Evolutionary conservation across 2,888 invertebrate genomes (phyloP).

Genomic region (Tachina fera): DNA sequence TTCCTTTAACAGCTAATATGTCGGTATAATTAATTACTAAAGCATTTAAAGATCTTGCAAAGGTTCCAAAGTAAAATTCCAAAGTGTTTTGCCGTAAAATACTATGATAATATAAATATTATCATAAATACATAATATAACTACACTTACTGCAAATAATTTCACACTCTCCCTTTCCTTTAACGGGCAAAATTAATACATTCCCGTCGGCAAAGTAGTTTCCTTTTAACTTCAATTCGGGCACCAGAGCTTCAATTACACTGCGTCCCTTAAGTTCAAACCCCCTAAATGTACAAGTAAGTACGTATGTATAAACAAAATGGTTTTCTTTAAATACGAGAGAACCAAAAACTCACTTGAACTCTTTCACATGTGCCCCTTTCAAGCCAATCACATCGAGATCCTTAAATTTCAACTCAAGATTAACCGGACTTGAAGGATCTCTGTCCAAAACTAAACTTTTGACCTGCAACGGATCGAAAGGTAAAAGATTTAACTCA

Average conservation of each 20-base stretch:
- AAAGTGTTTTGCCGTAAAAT: neutral
- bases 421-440: slow-evolving; percentile 79
- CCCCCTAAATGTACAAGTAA: slow-evolving; percentile 72
- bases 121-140: neutral
- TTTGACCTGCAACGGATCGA: slow-evolving; percentile 80
- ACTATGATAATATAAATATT: neutral
- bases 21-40: too few species aligned
- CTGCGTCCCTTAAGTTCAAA: slow-evolving; percentile 74
- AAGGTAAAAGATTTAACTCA: slow-evolving; percentile 75
- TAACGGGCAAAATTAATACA: slow-evolving; percentile 79
- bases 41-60: too few species aligned
- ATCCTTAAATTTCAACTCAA: slow-evolving; percentile 79
- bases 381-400: slow-evolving; percentile 77
- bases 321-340: too few species aligned
- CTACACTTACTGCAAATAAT: slow-evolving; percentile 74
- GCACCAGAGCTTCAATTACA: slow-evolving; percentile 73
- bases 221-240: slow-evolving; percentile 76
- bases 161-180: slow-evolving; percentile 76
- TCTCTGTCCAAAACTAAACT: slow-evolving; percentile 76
- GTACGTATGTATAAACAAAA: neutral
- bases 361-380: slow-evolving; percentile 66
- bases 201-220: slow-evolving; percentile 78
- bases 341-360: slow-evolving; percentile 49
- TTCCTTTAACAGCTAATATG: too few species aligned
- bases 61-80: too few species aligned